These are phyloP conservation scores for Stegodyphus dumicola DNA, from an alignment of 1,140 invertebrate species.

Conservation along the genomic window DNA sequence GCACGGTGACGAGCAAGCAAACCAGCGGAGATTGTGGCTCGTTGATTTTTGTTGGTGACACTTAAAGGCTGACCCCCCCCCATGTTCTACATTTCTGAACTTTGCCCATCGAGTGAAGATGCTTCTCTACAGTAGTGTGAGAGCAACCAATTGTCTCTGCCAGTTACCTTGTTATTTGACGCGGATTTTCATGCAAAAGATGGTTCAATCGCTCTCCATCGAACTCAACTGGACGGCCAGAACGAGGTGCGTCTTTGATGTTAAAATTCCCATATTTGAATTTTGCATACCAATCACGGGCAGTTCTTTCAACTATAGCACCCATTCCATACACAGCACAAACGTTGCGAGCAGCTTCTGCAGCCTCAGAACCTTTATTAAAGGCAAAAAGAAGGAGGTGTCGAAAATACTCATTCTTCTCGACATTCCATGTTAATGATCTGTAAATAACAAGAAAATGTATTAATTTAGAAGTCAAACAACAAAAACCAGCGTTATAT, in stretches of 20 bases:
- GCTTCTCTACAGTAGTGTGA: slow-evolving; percentile 6
- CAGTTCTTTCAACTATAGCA: neutral
- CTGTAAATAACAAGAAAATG: too few species aligned
- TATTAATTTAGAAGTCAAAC: too few species aligned
- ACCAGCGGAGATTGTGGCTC: slow-evolving; percentile 9
- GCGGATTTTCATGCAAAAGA: slow-evolving; percentile 40
- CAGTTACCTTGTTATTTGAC: slow-evolving; percentile 22
- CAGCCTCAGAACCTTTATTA: too few species aligned
- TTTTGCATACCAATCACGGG: slow-evolving; percentile 7
- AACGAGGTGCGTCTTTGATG: slow-evolving; percentile 10
- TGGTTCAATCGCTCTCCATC: slow-evolving; percentile 29
- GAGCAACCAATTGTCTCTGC: slow-evolving; percentile 3
- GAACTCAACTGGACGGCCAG: slow-evolving; percentile 11
- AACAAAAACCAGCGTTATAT: too few species aligned
- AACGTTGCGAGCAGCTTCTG: too few species aligned
- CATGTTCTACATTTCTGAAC: slow-evolving; percentile 12
- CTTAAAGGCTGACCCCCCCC: slow-evolving; percentile 9
- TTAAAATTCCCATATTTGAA: slow-evolving; percentile 43
- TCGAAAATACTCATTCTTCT: too few species aligned
- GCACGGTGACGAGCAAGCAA: slow-evolving; percentile 14
- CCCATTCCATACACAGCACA: too few species aligned
- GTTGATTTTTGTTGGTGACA: slow-evolving; percentile 3
- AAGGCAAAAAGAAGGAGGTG: too few species aligned
- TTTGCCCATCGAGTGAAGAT: slow-evolving; percentile 23
- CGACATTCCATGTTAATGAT: too few species aligned